A percentile compares a stretch with the other conserved stretches of the same genome.
Evolutionary conservation across 2,113 vertebrate genomes (phyloP).

Genomic region (Leucoraja erinaceus): DNA sequence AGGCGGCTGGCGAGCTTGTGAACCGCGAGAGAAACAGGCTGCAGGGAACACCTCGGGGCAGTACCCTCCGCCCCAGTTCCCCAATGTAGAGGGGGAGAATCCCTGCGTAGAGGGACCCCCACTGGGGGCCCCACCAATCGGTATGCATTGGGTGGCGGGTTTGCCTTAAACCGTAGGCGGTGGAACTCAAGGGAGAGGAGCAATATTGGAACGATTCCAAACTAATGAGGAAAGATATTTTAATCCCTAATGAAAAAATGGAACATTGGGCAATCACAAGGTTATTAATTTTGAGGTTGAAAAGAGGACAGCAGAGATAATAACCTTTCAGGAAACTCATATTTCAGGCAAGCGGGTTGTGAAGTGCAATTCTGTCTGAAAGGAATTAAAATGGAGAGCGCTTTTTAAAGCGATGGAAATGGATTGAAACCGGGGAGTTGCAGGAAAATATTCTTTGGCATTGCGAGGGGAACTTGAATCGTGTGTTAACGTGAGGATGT

Average conservation of each 20-base stretch:
- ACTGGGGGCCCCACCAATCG: too few species aligned
- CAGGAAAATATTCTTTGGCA: not conserved
- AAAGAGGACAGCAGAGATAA: constrained; percentile 24
- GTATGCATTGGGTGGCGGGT: not conserved
- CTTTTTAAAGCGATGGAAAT: not conserved
- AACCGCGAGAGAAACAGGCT: too few species aligned
- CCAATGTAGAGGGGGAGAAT: too few species aligned
- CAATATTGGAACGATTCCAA: not conserved
- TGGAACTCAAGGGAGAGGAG: not conserved
- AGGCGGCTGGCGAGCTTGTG: too few species aligned
- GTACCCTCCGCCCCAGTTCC: too few species aligned
- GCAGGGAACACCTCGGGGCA: too few species aligned
- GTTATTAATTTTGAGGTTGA: constrained; percentile 20
- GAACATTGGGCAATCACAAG: constrained; percentile 5
- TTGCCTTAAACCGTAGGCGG: not conserved
- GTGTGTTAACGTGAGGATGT: not conserved
- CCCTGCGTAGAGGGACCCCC: too few species aligned
- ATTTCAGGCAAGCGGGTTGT: not conserved
- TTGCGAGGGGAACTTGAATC: not conserved
- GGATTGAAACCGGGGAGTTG: not conserved
- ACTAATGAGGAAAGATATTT: constrained; percentile 23
- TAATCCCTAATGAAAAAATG: not conserved
- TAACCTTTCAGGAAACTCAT: constrained; percentile 1
- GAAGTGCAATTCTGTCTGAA: not conserved
- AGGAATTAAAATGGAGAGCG: not conserved